phyloP scores from a whole-genome alignment of 2,888 invertebrate species.

The Hanleya hanleyi region DNA sequence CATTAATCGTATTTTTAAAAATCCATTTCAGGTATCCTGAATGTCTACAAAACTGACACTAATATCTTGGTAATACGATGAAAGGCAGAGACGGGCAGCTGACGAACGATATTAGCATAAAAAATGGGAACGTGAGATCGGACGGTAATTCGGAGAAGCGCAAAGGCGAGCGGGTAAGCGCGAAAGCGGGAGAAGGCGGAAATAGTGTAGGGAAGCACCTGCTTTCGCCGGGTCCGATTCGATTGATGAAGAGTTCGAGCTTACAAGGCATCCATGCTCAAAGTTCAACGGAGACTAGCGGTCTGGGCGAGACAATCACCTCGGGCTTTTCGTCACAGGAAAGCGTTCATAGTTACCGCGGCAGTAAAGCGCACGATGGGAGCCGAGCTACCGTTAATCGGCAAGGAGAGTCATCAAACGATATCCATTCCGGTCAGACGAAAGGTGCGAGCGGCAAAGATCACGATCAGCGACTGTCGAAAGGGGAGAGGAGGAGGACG shows the following conservation, averaged over 20 bases:
- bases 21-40: too few species aligned
- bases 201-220: neutral
- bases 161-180: neutral
- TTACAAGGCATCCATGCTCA: conserved; percentile 57
- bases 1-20: too few species aligned
- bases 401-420: neutral
- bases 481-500: too few species aligned
- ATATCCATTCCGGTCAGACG: neutral
- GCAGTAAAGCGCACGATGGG: neutral
- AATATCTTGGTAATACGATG: too few species aligned
- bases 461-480: neutral
- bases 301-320: conserved; percentile 60
- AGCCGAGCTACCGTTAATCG: neutral
- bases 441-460: neutral
- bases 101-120: too few species aligned
- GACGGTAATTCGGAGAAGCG: too few species aligned
- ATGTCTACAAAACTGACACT: too few species aligned
- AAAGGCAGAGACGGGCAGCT: too few species aligned
- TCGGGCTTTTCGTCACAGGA: conserved; percentile 64
- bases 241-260: conserved; percentile 43
- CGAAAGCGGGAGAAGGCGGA: neutral
- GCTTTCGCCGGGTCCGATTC: conserved; percentile 39
- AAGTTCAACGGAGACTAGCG: conserved; percentile 66
- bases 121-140: too few species aligned
- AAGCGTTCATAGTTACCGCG: conserved; percentile 50